A percentile compares a stretch with the other conserved stretches of the same genome.
Conservation (phyloP, 2,888 invertebrate species). For the Furcula furcula region DNA sequence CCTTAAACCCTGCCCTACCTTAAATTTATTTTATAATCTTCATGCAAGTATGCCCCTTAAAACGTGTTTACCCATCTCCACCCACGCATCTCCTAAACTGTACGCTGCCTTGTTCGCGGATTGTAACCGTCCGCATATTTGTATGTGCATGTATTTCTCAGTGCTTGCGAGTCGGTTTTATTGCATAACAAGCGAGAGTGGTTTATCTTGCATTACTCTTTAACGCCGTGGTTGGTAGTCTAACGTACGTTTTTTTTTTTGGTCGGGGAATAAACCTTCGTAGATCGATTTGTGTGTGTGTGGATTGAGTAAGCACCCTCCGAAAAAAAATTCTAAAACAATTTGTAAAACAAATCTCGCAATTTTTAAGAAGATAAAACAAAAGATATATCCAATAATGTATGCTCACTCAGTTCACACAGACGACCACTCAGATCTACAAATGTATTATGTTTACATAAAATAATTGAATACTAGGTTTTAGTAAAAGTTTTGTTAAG, state of each 20-base stretch:
- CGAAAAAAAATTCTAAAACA: conserved; percentile 2
- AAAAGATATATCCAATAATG: too few relatives aligned
- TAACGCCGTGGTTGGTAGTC: too few relatives aligned
- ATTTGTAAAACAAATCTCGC: too few relatives aligned
- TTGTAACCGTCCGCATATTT: conserved; percentile 14
- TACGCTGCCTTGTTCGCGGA: conserved; percentile 27
- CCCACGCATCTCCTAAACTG: conserved; percentile 40
- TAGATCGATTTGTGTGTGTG: background rate
- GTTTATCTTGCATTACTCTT: too few relatives aligned
- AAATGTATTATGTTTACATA: too few relatives aligned
- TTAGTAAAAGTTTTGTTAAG: too few relatives aligned
- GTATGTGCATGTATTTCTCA: conserved; percentile 19
- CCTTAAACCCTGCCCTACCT: too few relatives aligned
- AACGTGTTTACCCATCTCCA: conserved; percentile 24
- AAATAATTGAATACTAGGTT: too few relatives aligned
- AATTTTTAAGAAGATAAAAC: too few relatives aligned
- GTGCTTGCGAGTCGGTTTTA: conserved; percentile 16
- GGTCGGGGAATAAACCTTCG: background rate
- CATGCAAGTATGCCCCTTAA: conserved; percentile 26
- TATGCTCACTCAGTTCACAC: too few relatives aligned
- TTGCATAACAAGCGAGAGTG: conserved; percentile 13
- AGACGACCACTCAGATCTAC: too few relatives aligned
- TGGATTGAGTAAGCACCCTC: background rate
- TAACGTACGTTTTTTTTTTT: background rate
- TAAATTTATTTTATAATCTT: background rate